Percentiles rank a stretch among this genome's conserved stretches.
These are phyloP conservation scores for Trichogramma pretiosum DNA, from an alignment of 1,140 invertebrate species.

Conservation along the genomic window DNA sequence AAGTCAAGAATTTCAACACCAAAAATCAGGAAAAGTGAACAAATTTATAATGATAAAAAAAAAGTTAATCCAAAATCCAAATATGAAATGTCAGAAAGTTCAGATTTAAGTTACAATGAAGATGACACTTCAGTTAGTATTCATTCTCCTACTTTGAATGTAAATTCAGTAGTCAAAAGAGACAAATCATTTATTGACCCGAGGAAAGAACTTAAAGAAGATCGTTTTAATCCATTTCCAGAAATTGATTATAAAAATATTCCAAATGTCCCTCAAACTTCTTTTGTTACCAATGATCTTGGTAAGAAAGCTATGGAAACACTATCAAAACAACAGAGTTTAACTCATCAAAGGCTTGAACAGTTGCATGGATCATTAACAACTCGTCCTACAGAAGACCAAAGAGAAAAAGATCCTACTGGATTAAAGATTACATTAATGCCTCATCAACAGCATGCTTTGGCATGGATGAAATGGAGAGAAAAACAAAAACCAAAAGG, in stretches of 20 bases:
- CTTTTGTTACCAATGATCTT: slow-evolving; percentile 17
- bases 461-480: slow-evolving; percentile 83
- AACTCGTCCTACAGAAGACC: slow-evolving; percentile 53
- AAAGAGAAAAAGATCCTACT: slow-evolving; percentile 52
- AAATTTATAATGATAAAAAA: not conserved
- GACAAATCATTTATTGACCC: too few relatives aligned
- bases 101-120: too few relatives aligned
- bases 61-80: slow-evolving; percentile 12
- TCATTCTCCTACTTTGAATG: not conserved
- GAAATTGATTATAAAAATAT: slow-evolving; percentile 12
- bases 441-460: slow-evolving; percentile 77
- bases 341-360: slow-evolving; percentile 64
- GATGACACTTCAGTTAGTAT: not conserved
- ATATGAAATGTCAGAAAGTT: too few relatives aligned
- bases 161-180: too few relatives aligned
- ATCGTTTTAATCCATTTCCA: not conserved
- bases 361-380: slow-evolving; percentile 64
- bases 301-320: slow-evolving; percentile 50
- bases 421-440: slow-evolving; percentile 63
- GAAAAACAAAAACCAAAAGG: slow-evolving; percentile 75
- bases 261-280: slow-evolving; percentile 9
- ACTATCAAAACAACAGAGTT: slow-evolving; percentile 51
- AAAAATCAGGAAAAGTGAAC: slow-evolving; percentile 26
- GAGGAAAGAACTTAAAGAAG: not conserved
- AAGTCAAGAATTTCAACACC: slow-evolving; percentile 5